Percentiles rank a stretch among this genome's conserved stretches.
These are phyloP conservation scores for Agrotis ipsilon DNA, from an alignment of 2,888 invertebrate species.

Conservation along the genomic window DNA sequence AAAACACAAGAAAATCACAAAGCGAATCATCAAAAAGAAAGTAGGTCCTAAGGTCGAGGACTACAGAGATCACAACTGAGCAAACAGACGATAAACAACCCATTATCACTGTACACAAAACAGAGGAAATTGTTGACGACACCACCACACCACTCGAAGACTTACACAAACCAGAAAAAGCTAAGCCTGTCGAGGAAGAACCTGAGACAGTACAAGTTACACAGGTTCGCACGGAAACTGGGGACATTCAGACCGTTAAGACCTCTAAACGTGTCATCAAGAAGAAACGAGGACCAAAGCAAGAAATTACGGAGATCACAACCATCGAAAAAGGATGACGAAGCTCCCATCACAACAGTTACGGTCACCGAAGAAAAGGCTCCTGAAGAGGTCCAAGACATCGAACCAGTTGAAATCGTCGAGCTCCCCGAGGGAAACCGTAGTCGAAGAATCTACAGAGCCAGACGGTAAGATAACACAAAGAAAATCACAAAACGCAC, in stretches of 20 bases:
- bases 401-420: slow-evolving; percentile 43
- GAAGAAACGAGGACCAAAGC: no score
- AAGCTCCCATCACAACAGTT: slow-evolving; percentile 76
- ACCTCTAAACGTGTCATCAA: no score
- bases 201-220: slow-evolving; percentile 31
- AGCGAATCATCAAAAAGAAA: slow-evolving; percentile 57
- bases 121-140: slow-evolving; percentile 14
- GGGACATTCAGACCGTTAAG: no score
- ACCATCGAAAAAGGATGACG: slow-evolving; percentile 83
- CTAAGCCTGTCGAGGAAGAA: slow-evolving; percentile 15
- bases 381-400: slow-evolving; percentile 35
- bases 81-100: neutral
- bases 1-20: neutral
- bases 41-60: slow-evolving; percentile 46
- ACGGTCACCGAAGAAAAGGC: slow-evolving; percentile 53
- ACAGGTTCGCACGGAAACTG: no score
- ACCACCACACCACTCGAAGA: slow-evolving; percentile 22
- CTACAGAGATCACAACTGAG: slow-evolving; percentile 69
- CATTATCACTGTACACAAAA: neutral
- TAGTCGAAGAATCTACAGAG: slow-evolving; percentile 53
- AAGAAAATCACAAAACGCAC: slow-evolving; percentile 46
- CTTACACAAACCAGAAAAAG: neutral
- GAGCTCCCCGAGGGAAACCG: slow-evolving; percentile 70
- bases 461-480: slow-evolving; percentile 72
- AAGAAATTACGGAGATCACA: slow-evolving; percentile 86